These are phyloP conservation scores for Dasypus novemcinctus DNA, from an alignment of 2,113 vertebrate species.

Conservation along the genomic window DNA sequence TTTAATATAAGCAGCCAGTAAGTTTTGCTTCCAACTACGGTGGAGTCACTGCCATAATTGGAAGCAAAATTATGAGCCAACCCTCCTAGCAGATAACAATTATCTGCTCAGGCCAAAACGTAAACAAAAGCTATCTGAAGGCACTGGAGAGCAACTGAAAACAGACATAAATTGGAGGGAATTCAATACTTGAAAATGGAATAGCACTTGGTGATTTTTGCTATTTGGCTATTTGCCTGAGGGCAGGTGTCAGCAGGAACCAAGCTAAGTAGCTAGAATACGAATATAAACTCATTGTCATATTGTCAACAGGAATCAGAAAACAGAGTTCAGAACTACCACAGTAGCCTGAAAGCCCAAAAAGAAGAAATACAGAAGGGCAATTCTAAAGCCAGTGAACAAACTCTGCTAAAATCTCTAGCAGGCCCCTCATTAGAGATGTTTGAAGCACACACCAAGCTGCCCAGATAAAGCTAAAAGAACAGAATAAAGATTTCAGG, in stretches of 20 bases:
- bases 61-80: neutral
- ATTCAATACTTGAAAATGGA: neutral
- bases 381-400: neutral
- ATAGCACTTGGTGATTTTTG: neutral
- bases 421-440: neutral
- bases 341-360: neutral
- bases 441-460: neutral
- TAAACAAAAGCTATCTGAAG: neutral
- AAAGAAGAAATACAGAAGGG: neutral
- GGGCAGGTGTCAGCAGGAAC: neutral
- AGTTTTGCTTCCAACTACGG: neutral
- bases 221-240: neutral
- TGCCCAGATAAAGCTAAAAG: rapidly evolving
- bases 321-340: neutral
- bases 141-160: neutral
- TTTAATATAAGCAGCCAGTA: neutral
- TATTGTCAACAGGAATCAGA: neutral
- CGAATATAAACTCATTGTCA: neutral
- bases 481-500: neutral
- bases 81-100: neutral
- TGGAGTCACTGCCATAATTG: neutral
- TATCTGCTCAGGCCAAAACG: neutral
- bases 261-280: neutral
- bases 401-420: neutral
- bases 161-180: neutral